Percentiles rank a stretch among this genome's conserved stretches.
These are phyloP conservation scores for Lerista edwardsae DNA, from an alignment of 2,797 vertebrate genomes.

Conservation along the genomic window DNA sequence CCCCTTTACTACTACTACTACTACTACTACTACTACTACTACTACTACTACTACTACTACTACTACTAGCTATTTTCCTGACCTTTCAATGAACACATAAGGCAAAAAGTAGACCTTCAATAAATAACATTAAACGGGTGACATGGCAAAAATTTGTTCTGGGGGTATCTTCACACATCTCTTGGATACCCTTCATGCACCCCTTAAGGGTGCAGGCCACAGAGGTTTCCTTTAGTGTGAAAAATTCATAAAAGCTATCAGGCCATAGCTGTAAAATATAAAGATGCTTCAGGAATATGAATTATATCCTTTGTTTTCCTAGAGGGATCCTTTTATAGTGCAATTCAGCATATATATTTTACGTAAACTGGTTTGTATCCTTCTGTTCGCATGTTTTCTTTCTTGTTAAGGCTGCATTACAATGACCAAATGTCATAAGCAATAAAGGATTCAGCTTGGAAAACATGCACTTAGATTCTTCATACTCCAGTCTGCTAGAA, in stretches of 20 bases:
- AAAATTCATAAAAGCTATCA: not conserved
- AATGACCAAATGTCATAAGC: not conserved
- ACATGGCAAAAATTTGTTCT: no score
- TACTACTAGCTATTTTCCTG: no score
- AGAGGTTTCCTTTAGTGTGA: not conserved
- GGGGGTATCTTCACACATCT: no score
- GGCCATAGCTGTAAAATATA: not conserved
- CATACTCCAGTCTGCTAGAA: not conserved
- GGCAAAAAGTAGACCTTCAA: no score
- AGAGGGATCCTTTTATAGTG: not conserved
- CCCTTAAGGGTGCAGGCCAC: no score
- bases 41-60: no score
- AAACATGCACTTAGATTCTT: slow-evolving; percentile 1
- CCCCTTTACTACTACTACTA: no score
- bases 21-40: no score
- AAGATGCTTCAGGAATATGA: not conserved
- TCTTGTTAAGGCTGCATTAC: not conserved
- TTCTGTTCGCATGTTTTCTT: not conserved
- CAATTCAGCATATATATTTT: not conserved
- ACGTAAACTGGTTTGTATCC: not conserved
- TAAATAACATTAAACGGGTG: no score
- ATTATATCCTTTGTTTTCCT: not conserved
- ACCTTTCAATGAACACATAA: no score
- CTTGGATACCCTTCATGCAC: no score
- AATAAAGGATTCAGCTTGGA: not conserved